These are phyloP conservation scores for Datnioides undecimradiatus DNA, from an alignment of 2,113 vertebrate species.

Conservation along the genomic window DNA sequence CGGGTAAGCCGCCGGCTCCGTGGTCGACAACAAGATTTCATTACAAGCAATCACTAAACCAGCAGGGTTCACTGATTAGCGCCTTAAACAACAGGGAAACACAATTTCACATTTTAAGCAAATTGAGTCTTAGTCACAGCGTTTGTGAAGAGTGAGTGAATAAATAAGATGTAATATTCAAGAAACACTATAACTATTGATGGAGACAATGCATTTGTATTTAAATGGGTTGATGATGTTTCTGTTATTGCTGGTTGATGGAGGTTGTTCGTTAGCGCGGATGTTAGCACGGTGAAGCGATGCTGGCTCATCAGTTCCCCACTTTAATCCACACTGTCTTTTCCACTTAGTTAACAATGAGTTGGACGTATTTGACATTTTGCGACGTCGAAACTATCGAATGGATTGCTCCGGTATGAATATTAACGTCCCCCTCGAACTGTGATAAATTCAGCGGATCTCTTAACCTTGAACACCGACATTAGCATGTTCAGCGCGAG, in stretches of 20 bases:
- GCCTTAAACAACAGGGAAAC: constrained; percentile 31
- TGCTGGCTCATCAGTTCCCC: too few species aligned
- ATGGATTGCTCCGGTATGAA: background rate
- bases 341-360: background rate
- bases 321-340: background rate
- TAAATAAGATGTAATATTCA: constrained; percentile 23
- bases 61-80: constrained; percentile 46
- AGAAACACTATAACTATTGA: constrained; percentile 18
- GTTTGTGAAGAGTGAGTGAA: constrained; percentile 21
- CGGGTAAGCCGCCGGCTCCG: constrained; percentile 44
- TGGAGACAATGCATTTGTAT: constrained; percentile 5
- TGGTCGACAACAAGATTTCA: constrained; percentile 44
- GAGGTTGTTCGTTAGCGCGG: background rate
- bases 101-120: constrained; percentile 36
- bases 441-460: background rate
- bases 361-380: background rate
- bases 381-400: background rate
- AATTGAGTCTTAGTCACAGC: constrained; percentile 12
- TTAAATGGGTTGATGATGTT: background rate
- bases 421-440: background rate
- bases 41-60: constrained; percentile 48
- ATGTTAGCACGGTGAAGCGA: too few species aligned
- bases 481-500: too few species aligned
- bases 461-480: background rate
- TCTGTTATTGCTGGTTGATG: background rate